phyloP scores from a whole-genome alignment of 1,140 invertebrate genomes.

The Leucophenga varia region DNA sequence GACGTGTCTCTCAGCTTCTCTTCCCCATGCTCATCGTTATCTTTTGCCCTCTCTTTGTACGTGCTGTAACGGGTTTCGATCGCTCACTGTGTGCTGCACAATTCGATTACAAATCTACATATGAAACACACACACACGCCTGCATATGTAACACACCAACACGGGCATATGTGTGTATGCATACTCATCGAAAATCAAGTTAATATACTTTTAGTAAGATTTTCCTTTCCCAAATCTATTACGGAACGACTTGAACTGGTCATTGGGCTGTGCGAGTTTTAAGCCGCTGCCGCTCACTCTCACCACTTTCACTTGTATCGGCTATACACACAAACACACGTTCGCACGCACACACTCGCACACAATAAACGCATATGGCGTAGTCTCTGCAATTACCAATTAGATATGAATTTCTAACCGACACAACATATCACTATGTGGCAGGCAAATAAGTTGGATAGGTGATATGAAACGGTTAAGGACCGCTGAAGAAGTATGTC shows the following conservation, averaged over 20 bases:
- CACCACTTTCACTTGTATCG: constrained; percentile 43
- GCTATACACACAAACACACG: constrained; percentile 17
- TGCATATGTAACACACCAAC: constrained; percentile 2
- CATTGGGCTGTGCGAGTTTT: too few species aligned
- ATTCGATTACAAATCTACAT: constrained; percentile 32
- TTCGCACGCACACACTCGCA: constrained; percentile 1
- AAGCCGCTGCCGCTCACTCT: constrained; percentile 26
- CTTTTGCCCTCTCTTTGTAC: constrained; percentile 12
- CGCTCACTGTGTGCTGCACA: constrained; percentile 22
- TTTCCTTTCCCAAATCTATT: constrained; percentile 30
- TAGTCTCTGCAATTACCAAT: constrained; percentile 35
- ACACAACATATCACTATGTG: constrained; percentile 4
- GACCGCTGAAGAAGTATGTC: neutral
- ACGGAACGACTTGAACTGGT: constrained; percentile 32
- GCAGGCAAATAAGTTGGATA: constrained; percentile 1
- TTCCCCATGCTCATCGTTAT: constrained; percentile 17
- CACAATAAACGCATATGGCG: constrained; percentile 10
- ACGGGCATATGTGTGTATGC: neutral
- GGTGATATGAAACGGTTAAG: neutral
- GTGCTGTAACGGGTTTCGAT: constrained; percentile 42
- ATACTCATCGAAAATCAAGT: too few species aligned
- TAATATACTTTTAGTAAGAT: constrained; percentile 10
- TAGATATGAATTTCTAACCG: constrained; percentile 17
- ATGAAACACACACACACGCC: constrained; percentile 8
- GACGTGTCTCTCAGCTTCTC: constrained; percentile 39